Conservation (phyloP, 2,113 vertebrate species). For the Cyprinodon tularosa region DNA sequence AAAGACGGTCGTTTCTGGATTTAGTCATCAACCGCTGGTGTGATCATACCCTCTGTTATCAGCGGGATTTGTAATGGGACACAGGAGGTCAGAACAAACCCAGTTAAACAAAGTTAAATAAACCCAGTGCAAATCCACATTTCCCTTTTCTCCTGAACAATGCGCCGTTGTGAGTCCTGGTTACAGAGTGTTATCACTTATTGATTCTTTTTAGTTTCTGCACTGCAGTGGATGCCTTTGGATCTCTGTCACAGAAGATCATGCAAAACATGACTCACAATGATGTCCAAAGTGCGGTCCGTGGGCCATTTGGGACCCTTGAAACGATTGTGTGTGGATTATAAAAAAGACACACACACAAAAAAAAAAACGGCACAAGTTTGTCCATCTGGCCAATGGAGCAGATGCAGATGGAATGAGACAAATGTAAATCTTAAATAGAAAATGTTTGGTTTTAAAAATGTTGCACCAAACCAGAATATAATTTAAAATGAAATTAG, state of each 20-base stretch:
- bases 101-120: background rate
- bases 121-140: background rate
- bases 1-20: background rate
- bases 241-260: background rate
- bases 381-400: no score
- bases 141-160: background rate
- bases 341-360: no score
- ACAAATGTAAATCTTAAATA: no score
- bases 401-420: no score
- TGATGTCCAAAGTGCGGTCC: no score
- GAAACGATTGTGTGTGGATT: no score
- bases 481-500: no score
- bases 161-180: background rate
- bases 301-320: no score
- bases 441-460: no score
- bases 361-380: no score
- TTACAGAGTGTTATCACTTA: background rate
- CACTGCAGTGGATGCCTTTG: background rate
- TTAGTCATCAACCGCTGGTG: slow-evolving; percentile 49
- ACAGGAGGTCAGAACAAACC: background rate
- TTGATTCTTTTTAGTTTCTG: background rate
- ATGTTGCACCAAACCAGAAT: no score
- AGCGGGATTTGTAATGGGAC: slow-evolving; percentile 11
- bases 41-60: slow-evolving; percentile 14
- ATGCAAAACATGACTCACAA: no score